Conservation (phyloP, 2,888 invertebrate species). For the Rhimphoctona megacephalus region DNA sequence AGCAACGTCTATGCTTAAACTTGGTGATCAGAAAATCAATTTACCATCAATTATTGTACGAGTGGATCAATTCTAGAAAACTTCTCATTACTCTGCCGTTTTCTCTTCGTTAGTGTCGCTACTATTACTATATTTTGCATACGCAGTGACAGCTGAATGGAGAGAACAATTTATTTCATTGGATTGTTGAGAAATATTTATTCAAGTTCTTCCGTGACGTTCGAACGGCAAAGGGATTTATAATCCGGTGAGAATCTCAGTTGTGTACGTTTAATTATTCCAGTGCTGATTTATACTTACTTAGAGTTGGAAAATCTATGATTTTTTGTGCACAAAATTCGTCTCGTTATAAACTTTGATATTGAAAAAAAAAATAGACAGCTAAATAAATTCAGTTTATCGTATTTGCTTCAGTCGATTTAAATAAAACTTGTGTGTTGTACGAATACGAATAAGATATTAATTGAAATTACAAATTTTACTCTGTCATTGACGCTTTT, state of each 20-base stretch:
- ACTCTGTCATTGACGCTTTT: not conserved
- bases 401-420: not conserved
- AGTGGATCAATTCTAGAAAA: not conserved
- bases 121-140: not conserved
- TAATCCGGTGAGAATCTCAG: not conserved
- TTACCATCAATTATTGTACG: not conserved
- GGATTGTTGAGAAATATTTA: conserved; percentile 20
- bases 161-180: conserved; percentile 40
- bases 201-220: conserved; percentile 14
- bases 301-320: not conserved
- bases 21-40: not conserved
- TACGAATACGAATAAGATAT: not conserved
- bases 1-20: not conserved
- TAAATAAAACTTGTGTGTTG: not conserved
- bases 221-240: conserved; percentile 24
- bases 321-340: not conserved
- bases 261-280: not conserved
- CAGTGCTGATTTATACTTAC: not conserved
- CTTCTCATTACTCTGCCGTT: not conserved
- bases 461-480: not conserved
- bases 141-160: conserved; percentile 25
- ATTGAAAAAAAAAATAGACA: not conserved
- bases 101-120: not conserved
- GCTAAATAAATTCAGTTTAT: not conserved
- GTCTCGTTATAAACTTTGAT: not conserved